Evolutionary conservation across 2,113 vertebrate species (phyloP), one percentile per base, ranked within the genome.

Genomic region (Salvator merianae): DNA sequence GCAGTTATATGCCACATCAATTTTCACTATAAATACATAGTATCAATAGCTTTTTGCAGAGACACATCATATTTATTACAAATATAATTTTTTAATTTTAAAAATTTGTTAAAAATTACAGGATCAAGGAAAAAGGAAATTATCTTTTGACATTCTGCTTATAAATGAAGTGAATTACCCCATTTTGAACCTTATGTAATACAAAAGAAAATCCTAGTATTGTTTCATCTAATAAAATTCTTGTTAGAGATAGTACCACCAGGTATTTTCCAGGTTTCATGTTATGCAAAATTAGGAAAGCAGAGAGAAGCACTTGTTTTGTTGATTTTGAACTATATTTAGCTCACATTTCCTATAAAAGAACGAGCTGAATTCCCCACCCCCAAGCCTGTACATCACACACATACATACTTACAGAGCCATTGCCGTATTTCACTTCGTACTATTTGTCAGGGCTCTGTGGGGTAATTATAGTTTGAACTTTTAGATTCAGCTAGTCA

Each of bases 401-500:
- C 30, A 30, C 55, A 50, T 24, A n/a, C 40, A 22, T 38, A 50
- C 38, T 66, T 6, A 47, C 34, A 71, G 26, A 63, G n/a, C 26
- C 20, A n/a, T 71, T 13, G 28, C 30, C 34, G 14, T 7, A 86
- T 94, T 92, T 95, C 0, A 0, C 92, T 94, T 4, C 1, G 30
- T 10, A 74, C 47, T 77, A 94, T 92, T 92, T 92, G 94, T 72
- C 88, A 40, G 77, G 93, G 93, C 93, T 93, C 89, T 84, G 68
- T 93, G 92, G 92, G 95, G 92, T 95, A 96, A 97, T 97, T 97
- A 96, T 94, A 96, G 96, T 97, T 95, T 95, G 92, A 97, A 97
- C 96, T 96, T 96, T 95, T 93, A 95, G 93, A 96, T 96, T 93
- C 91, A 94, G 94, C 90, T 77, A 92, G 93, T 94, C 94, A 95